A percentile compares a stretch with the other conserved stretches of the same genome.
Evolutionary conservation across 2,113 vertebrate genomes (phyloP).

Genomic region (Syngnathus typhle): DNA sequence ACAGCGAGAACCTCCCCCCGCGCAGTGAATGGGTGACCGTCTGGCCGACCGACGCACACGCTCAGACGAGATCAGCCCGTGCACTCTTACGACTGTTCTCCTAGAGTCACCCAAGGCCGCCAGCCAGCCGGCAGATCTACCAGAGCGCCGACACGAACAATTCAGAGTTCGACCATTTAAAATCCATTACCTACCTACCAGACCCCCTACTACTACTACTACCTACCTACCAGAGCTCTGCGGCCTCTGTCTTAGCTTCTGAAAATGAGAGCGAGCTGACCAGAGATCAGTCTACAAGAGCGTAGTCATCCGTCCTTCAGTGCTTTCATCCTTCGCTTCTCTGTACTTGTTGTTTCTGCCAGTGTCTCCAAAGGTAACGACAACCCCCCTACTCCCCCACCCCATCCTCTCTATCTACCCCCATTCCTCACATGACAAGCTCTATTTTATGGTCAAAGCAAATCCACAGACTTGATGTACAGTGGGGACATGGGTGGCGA

Average conservation of each 20-base stretch:
- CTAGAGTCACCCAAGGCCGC: slow-evolving; percentile 60
- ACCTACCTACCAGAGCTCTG: slow-evolving; percentile 71
- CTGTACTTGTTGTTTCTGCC: slow-evolving; percentile 78
- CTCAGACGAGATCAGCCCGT: slow-evolving; percentile 67
- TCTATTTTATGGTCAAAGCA: slow-evolving; percentile 66
- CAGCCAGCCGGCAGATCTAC: slow-evolving; percentile 65
- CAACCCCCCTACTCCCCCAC: slow-evolving; percentile 59
- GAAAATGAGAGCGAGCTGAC: slow-evolving; percentile 71
- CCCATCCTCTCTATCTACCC: slow-evolving; percentile 51
- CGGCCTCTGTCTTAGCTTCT: slow-evolving; percentile 74
- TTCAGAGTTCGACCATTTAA: slow-evolving; percentile 61
- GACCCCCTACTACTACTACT: slow-evolving; percentile 45
- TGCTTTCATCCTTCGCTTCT: slow-evolving; percentile 73
- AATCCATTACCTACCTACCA: slow-evolving; percentile 64
- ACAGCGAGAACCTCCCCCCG: slow-evolving; percentile 68
- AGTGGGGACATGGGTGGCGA: slow-evolving; percentile 24
- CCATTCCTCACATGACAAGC: slow-evolving; percentile 35
- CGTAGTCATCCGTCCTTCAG: slow-evolving; percentile 74
- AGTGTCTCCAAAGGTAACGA: slow-evolving; percentile 78
- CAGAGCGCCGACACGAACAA: slow-evolving; percentile 68
- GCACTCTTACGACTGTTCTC: slow-evolving; percentile 69
- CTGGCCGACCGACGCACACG: slow-evolving; percentile 69
- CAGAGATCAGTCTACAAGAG: slow-evolving; percentile 79
- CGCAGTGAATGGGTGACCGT: slow-evolving; percentile 58
- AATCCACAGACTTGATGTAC: slow-evolving; percentile 36